Base-by-base conservation (phyloP, 1,140 invertebrate genomes). In the Tribolium madens region DNA sequence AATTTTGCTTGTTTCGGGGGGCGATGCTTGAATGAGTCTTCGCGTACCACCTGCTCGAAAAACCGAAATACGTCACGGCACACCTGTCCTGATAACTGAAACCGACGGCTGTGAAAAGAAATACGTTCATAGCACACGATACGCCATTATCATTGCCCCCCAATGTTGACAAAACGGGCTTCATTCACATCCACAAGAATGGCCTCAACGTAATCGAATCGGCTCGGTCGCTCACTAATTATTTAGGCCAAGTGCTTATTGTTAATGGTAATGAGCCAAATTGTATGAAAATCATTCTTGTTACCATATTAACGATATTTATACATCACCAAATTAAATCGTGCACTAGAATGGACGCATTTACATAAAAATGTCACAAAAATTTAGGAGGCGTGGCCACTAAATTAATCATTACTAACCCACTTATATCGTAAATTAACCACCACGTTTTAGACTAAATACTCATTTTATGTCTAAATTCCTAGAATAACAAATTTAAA, bases 21-120 rank as follows among this genome's bases (percentile, higher is more conserved):
- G 36, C 33, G 47, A 71, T 36, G 42, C 14, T 72, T 52, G 46
- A 72, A 72, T 72, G 47, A 21, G 42, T 36, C 17, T 47, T 14
- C 46, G 70, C 42, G 50, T 52, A 52, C 70, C 70, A 72, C 70
- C 70, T 72, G 70, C 70, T 52, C 46, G 47, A n/a, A 12, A n/a
- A 57, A 57, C 52, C 17, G 15, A 71, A 71, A 69, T 69, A 71
- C 68, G 68, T 71, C 68, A 71, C 42, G 33, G 36, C 69, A 72
- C 70, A 72, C 70, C 70, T 72, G 70, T 52, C 50, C 70, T 72
- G 70, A 72, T 72, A 72, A 72, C 70, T 47, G 70, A 71, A 71
- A 72, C 70, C 46, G 12, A 60, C 53, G 17, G 53, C 17, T 60
- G 18, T 57, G 57, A 64, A 64, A 64, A 64, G 57, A 64, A 64